Percentiles rank a stretch among this genome's conserved stretches.
Conservation (phyloP, 2,797 vertebrate genomes). For the Acanthis flammea region DNA sequence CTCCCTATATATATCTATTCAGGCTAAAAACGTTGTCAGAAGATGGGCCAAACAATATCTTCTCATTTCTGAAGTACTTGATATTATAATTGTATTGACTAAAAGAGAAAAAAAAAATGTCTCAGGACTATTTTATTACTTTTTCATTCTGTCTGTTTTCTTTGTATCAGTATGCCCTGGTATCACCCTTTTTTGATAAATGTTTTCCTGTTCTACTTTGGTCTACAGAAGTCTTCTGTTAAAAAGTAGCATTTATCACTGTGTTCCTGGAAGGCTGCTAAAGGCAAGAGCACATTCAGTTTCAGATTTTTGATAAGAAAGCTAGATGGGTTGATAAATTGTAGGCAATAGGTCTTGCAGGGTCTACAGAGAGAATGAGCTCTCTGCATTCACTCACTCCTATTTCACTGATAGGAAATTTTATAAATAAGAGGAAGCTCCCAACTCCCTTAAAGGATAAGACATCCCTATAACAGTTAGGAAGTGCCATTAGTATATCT, state of each 20-base stretch:
- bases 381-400: background rate
- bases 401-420: background rate
- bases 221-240: background rate
- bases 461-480: background rate
- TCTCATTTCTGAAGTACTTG: background rate
- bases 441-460: background rate
- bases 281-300: background rate
- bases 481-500: background rate
- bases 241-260: background rate
- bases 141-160: background rate
- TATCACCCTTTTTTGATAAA: background rate
- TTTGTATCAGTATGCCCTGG: background rate
- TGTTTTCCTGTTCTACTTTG: background rate
- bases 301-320: background rate
- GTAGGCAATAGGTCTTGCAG: background rate
- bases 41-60: background rate
- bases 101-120: background rate
- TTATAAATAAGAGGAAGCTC: background rate
- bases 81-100: background rate
- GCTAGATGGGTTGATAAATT: background rate
- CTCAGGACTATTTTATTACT: background rate
- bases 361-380: background rate
- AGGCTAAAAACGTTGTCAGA: background rate
- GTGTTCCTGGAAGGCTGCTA: background rate
- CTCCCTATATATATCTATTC: background rate